phyloP scores from a whole-genome alignment of 2,888 invertebrate genomes.

The Trissolcus brochymenae region DNA sequence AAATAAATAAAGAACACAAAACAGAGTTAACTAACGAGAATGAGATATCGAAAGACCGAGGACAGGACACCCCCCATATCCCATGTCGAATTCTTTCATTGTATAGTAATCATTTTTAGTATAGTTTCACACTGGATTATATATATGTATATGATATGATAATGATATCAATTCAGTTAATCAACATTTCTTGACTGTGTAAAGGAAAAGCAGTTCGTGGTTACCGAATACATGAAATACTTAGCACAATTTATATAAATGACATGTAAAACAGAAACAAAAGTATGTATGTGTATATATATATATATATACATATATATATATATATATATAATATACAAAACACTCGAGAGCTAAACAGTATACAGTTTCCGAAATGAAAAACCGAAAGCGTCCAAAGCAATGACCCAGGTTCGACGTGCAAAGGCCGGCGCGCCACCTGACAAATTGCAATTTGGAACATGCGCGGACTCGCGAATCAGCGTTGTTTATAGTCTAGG shows the following conservation, averaged over 20 bases:
- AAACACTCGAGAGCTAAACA: constrained; percentile 51
- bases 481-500: constrained; percentile 47
- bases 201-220: constrained; percentile 62
- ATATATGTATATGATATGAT: constrained; percentile 33
- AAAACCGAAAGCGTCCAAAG: constrained; percentile 3
- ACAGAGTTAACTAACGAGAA: constrained; percentile 58
- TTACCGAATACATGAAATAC: constrained; percentile 64
- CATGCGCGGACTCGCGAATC: constrained; percentile 8
- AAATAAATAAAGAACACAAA: constrained; percentile 51
- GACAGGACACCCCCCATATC: constrained; percentile 65
- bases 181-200: constrained; percentile 73
- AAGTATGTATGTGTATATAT: constrained; percentile 35
- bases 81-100: constrained; percentile 72
- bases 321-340: constrained; percentile 26
- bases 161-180: constrained; percentile 66
- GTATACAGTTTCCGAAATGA: constrained; percentile 41
- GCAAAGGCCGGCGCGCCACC: constrained; percentile 44
- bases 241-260: constrained; percentile 71
- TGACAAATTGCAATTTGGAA: constrained; percentile 5
- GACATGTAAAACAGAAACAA: constrained; percentile 16
- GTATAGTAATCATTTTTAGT: constrained; percentile 75
- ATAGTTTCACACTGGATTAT: constrained; percentile 73
- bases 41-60: constrained; percentile 61
- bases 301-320: constrained; percentile 34
- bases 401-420: background rate